Evolutionary conservation across 2,888 invertebrate genomes (phyloP), one percentile per base, ranked within the genome.

Genomic region (Orthosia gracilis): DNA sequence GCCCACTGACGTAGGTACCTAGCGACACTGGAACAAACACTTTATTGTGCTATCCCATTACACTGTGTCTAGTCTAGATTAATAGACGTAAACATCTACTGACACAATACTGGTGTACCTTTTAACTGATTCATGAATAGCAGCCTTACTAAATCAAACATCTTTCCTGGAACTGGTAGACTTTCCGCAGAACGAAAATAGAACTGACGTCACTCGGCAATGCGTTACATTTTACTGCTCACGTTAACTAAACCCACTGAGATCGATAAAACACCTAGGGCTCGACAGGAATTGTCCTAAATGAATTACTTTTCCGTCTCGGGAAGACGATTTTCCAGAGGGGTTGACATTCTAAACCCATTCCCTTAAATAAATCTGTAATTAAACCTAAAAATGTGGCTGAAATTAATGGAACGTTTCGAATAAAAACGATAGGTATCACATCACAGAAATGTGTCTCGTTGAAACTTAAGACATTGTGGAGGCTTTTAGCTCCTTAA

Each of bases 161-260:
- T 85, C 85, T 76, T 82, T 76, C 82, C 85, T 65, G 82, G 82
- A 82, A 85, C 45, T 68, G 70, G 75, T 76, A 67, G 76, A 85
- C 82, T 76, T 76, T 71, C 82, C 78, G 31, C 62, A 23, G 21
- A 17, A 47, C 66, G 77, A 67, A 82, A 85, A 82, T 82, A 82
- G 85, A 71, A 66, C 69, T 85, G 85, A 82, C 82, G 85, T 85
- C 85, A 82, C 40, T 50, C 61, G 65, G 58, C 68, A 76, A 68
- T 65, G 70, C 77, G 82, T 82, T 81, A 82, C 82, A 82, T 82
- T 82, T 82, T 76, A 82, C 85, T 82, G 57, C 85, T 85, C 58
- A 13, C 82, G 67, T 73, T 82, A 82, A 85, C 65, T 73, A 77
- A 82, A 66, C 67, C 65, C 64, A 73, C 68, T 18, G 83, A 71